Evolutionary conservation across 2,797 vertebrate genomes (phyloP).

Genomic region (Anas bahamensis): DNA sequence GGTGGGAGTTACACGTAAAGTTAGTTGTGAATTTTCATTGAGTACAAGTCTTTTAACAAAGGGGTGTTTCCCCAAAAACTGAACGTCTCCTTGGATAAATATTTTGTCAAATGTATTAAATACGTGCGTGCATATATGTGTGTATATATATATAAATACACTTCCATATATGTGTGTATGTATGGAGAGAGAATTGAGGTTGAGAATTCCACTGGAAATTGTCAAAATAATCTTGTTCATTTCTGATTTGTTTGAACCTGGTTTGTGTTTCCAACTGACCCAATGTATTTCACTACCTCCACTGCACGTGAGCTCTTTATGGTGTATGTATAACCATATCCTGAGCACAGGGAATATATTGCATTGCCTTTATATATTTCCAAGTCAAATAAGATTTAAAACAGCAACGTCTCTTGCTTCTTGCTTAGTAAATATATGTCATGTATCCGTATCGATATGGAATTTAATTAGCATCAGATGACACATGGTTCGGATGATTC

Average conservation of each 20-base stretch:
- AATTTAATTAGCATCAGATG: neutral
- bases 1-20: neutral
- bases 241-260: neutral
- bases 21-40: neutral
- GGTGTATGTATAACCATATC: neutral
- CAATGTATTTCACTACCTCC: neutral
- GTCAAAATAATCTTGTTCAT: neutral
- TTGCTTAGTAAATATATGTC: neutral
- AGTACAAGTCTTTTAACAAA: neutral
- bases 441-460: neutral
- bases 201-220: neutral
- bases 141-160: neutral
- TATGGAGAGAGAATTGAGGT: neutral
- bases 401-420: neutral
- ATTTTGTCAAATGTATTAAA: neutral
- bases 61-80: neutral
- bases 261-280: neutral
- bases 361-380: neutral
- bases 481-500: neutral
- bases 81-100: neutral
- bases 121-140: neutral
- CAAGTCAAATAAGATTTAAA: neutral
- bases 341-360: neutral
- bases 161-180: neutral
- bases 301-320: neutral